Evolutionary conservation across 2,113 vertebrate genomes (phyloP).

Genomic region (Chaetodon auriga): DNA sequence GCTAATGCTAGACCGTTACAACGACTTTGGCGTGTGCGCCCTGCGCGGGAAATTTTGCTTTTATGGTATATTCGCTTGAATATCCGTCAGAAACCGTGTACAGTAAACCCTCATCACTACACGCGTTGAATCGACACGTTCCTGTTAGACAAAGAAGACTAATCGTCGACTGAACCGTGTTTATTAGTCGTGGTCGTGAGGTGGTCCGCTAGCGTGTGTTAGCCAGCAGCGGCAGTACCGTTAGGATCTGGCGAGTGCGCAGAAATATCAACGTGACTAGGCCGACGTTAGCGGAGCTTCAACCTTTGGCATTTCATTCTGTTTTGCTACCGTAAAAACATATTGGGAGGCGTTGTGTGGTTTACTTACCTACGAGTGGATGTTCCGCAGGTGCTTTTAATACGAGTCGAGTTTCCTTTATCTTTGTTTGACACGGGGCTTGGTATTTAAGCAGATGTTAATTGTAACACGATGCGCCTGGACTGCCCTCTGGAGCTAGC

Average conservation of each 20-base stretch:
- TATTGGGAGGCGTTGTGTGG: background rate
- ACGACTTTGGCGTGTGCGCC: slow-evolving; percentile 69
- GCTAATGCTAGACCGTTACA: slow-evolving; percentile 64
- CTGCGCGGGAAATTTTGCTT: slow-evolving; percentile 75
- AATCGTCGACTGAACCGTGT: slow-evolving; percentile 74
- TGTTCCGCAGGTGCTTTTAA: accelerated
- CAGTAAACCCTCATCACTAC: accelerated
- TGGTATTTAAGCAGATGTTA: background rate
- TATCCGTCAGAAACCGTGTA: background rate
- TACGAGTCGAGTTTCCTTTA: accelerated
- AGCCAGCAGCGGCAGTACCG: slow-evolving; percentile 34
- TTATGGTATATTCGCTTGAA: background rate
- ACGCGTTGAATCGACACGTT: background rate
- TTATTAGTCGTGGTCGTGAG: slow-evolving; percentile 54
- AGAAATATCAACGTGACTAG: slow-evolving; percentile 79
- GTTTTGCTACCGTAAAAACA: background rate
- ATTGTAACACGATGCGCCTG: slow-evolving; percentile 36
- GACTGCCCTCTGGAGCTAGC: slow-evolving; percentile 54
- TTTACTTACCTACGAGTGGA: accelerated
- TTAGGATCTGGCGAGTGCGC: slow-evolving; percentile 68
- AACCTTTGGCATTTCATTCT: slow-evolving; percentile 59
- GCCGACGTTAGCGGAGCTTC: slow-evolving; percentile 68
- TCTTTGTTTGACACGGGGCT: accelerated
- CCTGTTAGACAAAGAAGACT: background rate
- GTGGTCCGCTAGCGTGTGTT: slow-evolving; percentile 61